These are phyloP conservation scores for Crenichthys baileyi DNA, from an alignment of 2,797 vertebrate genomes.

Conservation along the genomic window DNA sequence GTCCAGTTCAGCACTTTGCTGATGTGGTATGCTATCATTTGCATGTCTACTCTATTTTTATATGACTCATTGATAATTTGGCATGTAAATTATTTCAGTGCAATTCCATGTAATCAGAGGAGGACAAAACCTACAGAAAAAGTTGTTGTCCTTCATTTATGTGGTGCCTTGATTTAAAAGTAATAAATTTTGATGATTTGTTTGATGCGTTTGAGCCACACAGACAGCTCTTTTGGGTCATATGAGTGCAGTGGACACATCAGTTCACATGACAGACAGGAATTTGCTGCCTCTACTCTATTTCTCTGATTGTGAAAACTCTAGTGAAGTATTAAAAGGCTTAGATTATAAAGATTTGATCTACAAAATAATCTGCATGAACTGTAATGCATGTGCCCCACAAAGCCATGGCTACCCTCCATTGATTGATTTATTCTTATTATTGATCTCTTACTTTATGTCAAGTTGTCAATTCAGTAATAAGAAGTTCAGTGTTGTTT, in stretches of 20 bases:
- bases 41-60: too few species aligned
- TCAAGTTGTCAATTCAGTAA: not conserved
- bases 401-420: not conserved
- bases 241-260: not conserved
- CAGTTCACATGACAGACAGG: not conserved
- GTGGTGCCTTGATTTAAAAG: not conserved
- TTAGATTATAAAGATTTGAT: not conserved
- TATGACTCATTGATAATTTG: too few species aligned
- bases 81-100: too few species aligned
- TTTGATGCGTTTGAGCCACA: not conserved
- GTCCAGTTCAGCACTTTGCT: too few species aligned
- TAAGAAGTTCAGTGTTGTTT: not conserved
- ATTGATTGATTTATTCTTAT: slow-evolving; percentile 10
- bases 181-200: not conserved
- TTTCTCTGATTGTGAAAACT: not conserved
- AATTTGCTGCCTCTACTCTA: not conserved
- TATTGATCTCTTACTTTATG: slow-evolving; percentile 39
- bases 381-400: not conserved
- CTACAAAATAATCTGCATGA: not conserved
- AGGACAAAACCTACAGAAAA: not conserved
- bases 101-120: not conserved
- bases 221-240: not conserved
- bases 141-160: not conserved
- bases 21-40: too few species aligned
- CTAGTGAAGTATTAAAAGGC: not conserved